A percentile compares a stretch with the other conserved stretches of the same genome.
phyloP scores from a whole-genome alignment of 2,888 invertebrate genomes.

The Eurytoma californica region DNA sequence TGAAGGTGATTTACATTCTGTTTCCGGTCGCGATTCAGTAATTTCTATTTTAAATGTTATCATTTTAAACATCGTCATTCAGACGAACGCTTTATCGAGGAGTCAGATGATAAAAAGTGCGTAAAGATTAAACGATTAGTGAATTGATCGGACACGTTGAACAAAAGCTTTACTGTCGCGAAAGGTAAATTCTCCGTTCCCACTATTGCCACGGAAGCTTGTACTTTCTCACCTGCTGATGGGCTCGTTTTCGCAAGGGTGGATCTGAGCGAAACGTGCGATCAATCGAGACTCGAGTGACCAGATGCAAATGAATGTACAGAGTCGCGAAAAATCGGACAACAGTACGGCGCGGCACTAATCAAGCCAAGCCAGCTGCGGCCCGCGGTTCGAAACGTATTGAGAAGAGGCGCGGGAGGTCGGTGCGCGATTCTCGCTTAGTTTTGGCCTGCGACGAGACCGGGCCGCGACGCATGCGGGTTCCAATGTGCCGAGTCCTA shows the following conservation, averaged over 20 bases:
- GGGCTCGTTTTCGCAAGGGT: neutral
- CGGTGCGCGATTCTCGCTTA: constrained; percentile 57
- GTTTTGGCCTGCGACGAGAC: constrained; percentile 35
- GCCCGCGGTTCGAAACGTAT: constrained; percentile 75
- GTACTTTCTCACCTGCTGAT: too few species aligned
- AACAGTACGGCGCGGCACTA: constrained; percentile 72
- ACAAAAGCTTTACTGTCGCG: too few species aligned
- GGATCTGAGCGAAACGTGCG: neutral
- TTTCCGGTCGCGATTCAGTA: too few species aligned
- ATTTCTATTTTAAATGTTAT: too few species aligned
- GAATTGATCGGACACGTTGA: too few species aligned
- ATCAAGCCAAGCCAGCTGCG: constrained; percentile 78
- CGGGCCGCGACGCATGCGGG: constrained; percentile 65
- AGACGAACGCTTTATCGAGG: too few species aligned
- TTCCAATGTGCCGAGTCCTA: constrained; percentile 60
- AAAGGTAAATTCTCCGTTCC: too few species aligned
- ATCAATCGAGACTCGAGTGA: neutral
- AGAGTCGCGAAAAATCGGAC: constrained; percentile 50
- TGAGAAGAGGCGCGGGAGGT: constrained; percentile 60
- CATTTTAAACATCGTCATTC: too few species aligned
- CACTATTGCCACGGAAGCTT: too few species aligned
- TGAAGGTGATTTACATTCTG: too few species aligned
- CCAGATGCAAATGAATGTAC: neutral
- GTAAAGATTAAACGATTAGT: too few species aligned
- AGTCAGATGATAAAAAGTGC: too few species aligned